phyloP scores from a whole-genome alignment of 1,140 invertebrate species.

The Mercenaria mercenaria region DNA sequence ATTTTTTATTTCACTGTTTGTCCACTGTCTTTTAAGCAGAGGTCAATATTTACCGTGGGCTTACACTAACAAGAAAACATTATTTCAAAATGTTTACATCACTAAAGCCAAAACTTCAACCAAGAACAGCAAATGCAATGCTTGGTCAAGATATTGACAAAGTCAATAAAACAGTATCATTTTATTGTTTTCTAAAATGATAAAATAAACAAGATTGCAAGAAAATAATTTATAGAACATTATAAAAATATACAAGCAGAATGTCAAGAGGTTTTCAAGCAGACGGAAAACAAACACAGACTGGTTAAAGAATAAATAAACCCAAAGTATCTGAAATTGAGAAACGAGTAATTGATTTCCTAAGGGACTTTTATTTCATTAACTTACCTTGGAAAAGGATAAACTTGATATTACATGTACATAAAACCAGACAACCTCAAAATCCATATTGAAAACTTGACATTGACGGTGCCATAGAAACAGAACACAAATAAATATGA shows the following conservation, averaged over 20 bases:
- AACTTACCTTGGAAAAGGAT: not conserved
- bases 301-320: not conserved
- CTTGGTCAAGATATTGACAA: not conserved
- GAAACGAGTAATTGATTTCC: conserved; percentile 7
- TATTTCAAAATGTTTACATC: not conserved
- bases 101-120: not conserved
- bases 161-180: not conserved
- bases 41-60: conserved; percentile 35
- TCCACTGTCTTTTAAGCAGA: not conserved
- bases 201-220: conserved; percentile 17
- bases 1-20: conserved; percentile 47
- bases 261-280: not conserved
- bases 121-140: not conserved
- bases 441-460: not conserved
- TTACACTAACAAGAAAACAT: conserved; percentile 18
- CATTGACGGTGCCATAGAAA: not conserved
- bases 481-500: not conserved
- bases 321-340: conserved; percentile 8
- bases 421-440: too few relatives aligned
- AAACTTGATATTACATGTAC: not conserved
- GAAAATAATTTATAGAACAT: not conserved
- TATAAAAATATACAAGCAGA: not conserved
- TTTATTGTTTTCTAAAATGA: conserved; percentile 31
- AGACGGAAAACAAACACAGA: not conserved
- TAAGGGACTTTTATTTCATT: not conserved